Evolutionary conservation across 2,888 invertebrate species (phyloP), one percentile per base, ranked within the genome.

Genomic region (Drosophila peninsularis): DNA sequence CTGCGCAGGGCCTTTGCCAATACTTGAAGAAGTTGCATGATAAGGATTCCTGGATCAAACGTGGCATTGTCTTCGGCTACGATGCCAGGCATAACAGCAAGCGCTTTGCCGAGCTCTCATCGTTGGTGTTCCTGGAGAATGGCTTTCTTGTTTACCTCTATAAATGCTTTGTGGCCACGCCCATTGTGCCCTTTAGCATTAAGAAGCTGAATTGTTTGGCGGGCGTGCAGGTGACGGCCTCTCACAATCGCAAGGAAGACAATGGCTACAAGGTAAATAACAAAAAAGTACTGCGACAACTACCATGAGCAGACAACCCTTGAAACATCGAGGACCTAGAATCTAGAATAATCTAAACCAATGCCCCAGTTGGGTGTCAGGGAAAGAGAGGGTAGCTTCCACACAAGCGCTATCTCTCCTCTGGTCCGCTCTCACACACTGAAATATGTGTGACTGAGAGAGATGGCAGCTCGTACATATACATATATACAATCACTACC

Each of bases 211-310:
- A 95, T 19, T 96, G 96, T 61, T 95, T 95, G 1, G 97, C 96
- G 41, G 98, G 98, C 0, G 94, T 98, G 6, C 98, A 98, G 97
- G 95, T 98, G 6, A 99, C 98, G 0, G 98, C 98, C 0, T 98
- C 98, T 0, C 98, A 98, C 90, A 98, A 98, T 93, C 98, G 98
- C 0, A 98, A 97, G 91, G 95, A 98, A 32, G 98, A 99, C 90
- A 98, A 98, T 91, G 98, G 98, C 1, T 99, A 99, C 90, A 99
- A 99, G 93, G 75, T 76, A 54, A 52, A 1, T 2, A 13, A 5
- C 3, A 3, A 17, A n/a, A 7, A n/a, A n/a, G n/a, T 14, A 14
- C 24, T 14, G 4, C 14, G 14, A 5, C 42, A 11, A 14, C 0
- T 32, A 13, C 14, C 24, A 44, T 9, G 13, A 11, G 1, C 13